Conservation (phyloP, 2,113 vertebrate genomes). For the Mirounga angustirostris region DNA sequence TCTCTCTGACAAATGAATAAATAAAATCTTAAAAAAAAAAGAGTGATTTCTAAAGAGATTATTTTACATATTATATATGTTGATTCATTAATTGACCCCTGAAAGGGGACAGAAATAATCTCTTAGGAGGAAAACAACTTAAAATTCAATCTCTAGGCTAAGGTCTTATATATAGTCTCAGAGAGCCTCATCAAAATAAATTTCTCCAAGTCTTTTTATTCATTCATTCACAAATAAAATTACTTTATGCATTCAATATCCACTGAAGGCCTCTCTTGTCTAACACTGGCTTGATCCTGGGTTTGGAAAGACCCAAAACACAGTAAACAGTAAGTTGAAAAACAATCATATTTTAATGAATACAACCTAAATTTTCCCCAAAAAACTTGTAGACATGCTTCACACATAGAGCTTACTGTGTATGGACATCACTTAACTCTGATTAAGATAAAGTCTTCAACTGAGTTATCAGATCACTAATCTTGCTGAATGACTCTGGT, state of each 20-base stretch:
- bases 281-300: background rate
- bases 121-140: background rate
- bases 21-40: background rate
- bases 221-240: background rate
- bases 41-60: background rate
- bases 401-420: background rate
- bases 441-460: background rate
- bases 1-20: too few relatives aligned
- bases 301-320: background rate
- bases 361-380: background rate
- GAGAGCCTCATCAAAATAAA: background rate
- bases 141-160: constrained; percentile 9
- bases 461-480: background rate
- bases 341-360: background rate
- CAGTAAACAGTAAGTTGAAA: background rate
- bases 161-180: background rate
- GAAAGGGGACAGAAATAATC: background rate
- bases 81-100: background rate
- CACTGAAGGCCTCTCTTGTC: background rate
- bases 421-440: background rate
- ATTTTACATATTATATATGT: background rate
- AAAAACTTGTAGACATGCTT: background rate
- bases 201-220: background rate
- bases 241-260: background rate
- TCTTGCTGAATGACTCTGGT: background rate